A percentile compares a stretch with the other conserved stretches of the same genome.
Evolutionary conservation across 1,140 invertebrate genomes (phyloP).

Genomic region (Drosophila bocqueti): DNA sequence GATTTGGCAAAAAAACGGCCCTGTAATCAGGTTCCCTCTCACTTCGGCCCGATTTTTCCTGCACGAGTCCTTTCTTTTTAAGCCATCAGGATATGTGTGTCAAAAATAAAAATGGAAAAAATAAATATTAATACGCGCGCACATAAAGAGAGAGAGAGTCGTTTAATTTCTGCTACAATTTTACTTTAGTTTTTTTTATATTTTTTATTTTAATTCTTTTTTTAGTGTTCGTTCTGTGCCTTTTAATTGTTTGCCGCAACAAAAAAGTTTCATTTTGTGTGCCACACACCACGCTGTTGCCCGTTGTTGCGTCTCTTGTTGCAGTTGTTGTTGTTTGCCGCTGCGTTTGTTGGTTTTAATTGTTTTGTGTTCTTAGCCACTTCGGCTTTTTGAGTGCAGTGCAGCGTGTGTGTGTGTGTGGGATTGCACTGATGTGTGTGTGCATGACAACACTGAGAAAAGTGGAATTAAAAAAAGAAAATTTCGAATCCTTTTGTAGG

Average conservation of each 20-base stretch:
- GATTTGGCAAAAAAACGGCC: neutral
- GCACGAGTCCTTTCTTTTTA: slow-evolving; percentile 13
- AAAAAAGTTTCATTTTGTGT: slow-evolving; percentile 82
- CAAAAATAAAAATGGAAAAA: slow-evolving; percentile 47
- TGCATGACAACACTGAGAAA: neutral
- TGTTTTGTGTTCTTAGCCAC: slow-evolving; percentile 83
- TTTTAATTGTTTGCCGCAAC: slow-evolving; percentile 79
- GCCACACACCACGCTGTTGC: slow-evolving; percentile 36
- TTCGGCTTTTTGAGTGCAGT: slow-evolving; percentile 77
- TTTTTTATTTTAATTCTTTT: slow-evolving; percentile 73
- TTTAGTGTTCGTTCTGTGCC: slow-evolving; percentile 68
- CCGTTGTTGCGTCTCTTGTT: slow-evolving; percentile 37
- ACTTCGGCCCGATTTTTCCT: neutral
- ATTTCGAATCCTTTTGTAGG: neutral
- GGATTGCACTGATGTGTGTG: slow-evolving; percentile 15
- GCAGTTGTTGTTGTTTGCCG: slow-evolving; percentile 50
- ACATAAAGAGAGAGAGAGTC: slow-evolving; percentile 26
- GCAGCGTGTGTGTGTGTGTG: slow-evolving; percentile 54
- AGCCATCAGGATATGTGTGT: slow-evolving; percentile 43
- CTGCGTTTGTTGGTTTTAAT: slow-evolving; percentile 80
- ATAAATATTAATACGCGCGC: slow-evolving; percentile 55
- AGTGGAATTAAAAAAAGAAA: neutral
- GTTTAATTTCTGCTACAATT: slow-evolving; percentile 63
- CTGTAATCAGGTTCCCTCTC: slow-evolving; percentile 22
- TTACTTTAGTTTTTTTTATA: slow-evolving; percentile 49